Percentiles rank a stretch among this genome's conserved stretches.
These are phyloP conservation scores for Mus caroli DNA, from an alignment of 2,797 vertebrate species.

Conservation along the genomic window DNA sequence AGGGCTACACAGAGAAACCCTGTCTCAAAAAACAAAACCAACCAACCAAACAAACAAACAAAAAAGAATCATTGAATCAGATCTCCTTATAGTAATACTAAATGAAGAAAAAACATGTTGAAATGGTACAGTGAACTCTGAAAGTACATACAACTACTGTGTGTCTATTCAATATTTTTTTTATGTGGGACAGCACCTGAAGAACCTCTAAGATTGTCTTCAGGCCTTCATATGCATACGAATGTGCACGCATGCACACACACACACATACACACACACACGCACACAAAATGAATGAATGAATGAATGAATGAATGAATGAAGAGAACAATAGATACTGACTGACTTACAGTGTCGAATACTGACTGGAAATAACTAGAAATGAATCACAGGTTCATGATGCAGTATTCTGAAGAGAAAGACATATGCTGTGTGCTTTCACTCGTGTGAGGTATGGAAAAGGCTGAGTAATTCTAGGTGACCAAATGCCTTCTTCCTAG, in stretches of 20 bases:
- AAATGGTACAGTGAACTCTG: not conserved
- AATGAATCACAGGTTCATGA: not conserved
- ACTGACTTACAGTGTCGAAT: not conserved
- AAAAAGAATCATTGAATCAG: not conserved
- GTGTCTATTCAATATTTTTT: not conserved
- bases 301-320: not conserved
- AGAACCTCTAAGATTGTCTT: not conserved
- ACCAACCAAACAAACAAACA: too few relatives aligned
- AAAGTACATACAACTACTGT: not conserved
- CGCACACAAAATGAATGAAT: not conserved
- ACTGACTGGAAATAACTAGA: not conserved
- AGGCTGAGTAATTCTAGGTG: not conserved
- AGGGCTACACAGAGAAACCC: too few relatives aligned
- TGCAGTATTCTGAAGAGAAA: not conserved
- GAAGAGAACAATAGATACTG: not conserved
- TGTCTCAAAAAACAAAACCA: too few relatives aligned
- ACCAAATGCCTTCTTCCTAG: not conserved
- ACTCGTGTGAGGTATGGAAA: not conserved
- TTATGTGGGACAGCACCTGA: too few relatives aligned
- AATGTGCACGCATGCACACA: not conserved
- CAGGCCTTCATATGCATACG: not conserved
- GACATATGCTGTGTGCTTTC: not conserved
- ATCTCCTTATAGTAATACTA: not conserved
- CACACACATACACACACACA: not conserved
- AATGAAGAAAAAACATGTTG: not conserved